These are phyloP conservation scores for Tiliqua scincoides DNA, from an alignment of 2,113 vertebrate species.

Conservation along the genomic window DNA sequence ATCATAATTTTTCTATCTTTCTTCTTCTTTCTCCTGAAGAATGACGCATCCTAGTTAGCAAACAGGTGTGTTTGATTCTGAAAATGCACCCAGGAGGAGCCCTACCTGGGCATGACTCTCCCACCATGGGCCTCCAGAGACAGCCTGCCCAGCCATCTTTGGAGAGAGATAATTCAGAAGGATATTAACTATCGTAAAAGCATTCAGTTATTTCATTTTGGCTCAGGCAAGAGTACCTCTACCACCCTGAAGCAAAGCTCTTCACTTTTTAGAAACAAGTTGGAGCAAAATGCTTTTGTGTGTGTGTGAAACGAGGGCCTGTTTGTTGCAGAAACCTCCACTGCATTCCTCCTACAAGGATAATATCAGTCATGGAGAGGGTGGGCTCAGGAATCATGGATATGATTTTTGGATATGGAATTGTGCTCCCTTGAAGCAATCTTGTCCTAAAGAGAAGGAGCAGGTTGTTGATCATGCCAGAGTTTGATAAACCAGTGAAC, in stretches of 20 bases:
- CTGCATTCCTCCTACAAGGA: too few relatives aligned
- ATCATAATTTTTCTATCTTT: neutral
- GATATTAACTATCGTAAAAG: neutral
- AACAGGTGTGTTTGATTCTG: neutral
- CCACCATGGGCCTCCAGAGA: neutral
- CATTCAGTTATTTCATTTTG: neutral
- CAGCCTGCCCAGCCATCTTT: too few relatives aligned
- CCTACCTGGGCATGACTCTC: neutral
- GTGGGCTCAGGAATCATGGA: neutral
- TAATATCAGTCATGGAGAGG: too few relatives aligned
- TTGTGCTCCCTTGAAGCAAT: too few relatives aligned
- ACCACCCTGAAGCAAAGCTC: neutral
- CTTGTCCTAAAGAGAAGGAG: too few relatives aligned
- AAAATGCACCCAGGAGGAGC: neutral
- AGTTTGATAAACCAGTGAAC: neutral
- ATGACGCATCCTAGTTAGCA: constrained; percentile 17
- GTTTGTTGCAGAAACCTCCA: neutral
- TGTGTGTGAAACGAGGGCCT: too few relatives aligned
- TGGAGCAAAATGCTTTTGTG: neutral
- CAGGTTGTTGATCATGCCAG: neutral
- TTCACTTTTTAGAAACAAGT: neutral
- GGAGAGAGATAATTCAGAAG: neutral
- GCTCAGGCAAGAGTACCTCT: neutral
- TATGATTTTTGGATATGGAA: too few relatives aligned
- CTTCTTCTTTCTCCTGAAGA: too few relatives aligned